phyloP scores from a whole-genome alignment of 2,888 invertebrate species.

The Barypeithes pellucidus region DNA sequence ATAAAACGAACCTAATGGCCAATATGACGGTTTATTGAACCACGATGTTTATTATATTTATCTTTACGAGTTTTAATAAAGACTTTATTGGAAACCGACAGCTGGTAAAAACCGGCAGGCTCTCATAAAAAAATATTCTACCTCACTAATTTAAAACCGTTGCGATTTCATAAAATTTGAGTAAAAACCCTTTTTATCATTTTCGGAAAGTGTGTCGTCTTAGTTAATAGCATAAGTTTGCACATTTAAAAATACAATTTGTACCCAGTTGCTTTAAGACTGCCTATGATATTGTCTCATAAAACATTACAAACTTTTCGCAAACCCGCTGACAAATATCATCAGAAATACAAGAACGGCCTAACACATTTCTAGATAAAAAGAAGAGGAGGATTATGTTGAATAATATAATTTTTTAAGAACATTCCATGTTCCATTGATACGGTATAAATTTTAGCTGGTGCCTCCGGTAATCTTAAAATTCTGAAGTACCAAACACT shows the following conservation, averaged over 20 bases:
- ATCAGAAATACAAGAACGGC: too few species aligned
- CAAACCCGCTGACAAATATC: too few species aligned
- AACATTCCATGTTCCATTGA: too few species aligned
- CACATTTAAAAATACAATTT: constrained; percentile 8
- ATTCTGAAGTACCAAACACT: neutral
- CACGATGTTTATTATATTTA: constrained; percentile 29
- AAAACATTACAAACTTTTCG: constrained; percentile 3
- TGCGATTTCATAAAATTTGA: constrained; percentile 7
- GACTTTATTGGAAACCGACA: constrained; percentile 38
- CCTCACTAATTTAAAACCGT: neutral
- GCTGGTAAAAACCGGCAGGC: constrained; percentile 24
- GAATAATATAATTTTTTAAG: too few species aligned
- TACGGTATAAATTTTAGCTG: too few species aligned
- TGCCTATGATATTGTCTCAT: neutral
- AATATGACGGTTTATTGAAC: constrained; percentile 31
- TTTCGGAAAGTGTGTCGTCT: neutral
- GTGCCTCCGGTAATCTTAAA: too few species aligned
- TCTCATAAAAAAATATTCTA: constrained; percentile 32
- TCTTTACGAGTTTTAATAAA: constrained; percentile 52
- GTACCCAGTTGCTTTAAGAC: neutral
- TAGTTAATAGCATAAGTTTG: neutral
- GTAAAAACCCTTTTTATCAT: constrained; percentile 1
- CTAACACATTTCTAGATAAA: too few species aligned
- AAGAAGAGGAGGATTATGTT: too few species aligned
- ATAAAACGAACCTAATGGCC: too few species aligned